A percentile compares a stretch with the other conserved stretches of the same genome.
These are phyloP conservation scores for Callipepla californica DNA, from an alignment of 2,113 vertebrate genomes.

Conservation along the genomic window DNA sequence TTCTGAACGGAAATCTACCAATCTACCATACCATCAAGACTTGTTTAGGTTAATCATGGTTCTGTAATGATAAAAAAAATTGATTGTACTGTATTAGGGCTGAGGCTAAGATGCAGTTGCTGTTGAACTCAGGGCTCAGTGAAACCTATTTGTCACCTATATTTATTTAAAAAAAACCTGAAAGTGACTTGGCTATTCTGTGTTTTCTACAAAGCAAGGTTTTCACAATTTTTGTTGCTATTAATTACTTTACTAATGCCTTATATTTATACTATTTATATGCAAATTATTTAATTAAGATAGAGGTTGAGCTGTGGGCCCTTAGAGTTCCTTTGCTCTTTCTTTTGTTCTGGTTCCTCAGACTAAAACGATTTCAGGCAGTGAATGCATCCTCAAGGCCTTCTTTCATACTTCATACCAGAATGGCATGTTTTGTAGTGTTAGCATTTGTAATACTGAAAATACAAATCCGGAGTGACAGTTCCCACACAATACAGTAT, in stretches of 20 bases:
- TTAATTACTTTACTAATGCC: background rate
- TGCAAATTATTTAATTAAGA: slow-evolving; percentile 11
- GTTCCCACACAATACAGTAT: background rate
- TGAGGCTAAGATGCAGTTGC: background rate
- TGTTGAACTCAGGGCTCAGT: background rate
- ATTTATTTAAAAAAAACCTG: background rate
- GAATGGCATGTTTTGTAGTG: background rate
- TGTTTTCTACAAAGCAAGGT: background rate
- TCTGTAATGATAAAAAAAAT: background rate
- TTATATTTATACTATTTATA: slow-evolving; percentile 2
- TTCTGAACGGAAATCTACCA: too few relatives aligned
- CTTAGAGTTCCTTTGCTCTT: background rate
- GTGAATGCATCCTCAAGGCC: background rate
- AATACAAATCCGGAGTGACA: background rate
- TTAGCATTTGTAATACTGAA: background rate
- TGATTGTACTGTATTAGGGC: background rate
- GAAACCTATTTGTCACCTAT: background rate
- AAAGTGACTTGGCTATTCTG: background rate
- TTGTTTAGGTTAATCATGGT: background rate
- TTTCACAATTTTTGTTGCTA: background rate
- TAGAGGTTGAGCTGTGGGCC: background rate
- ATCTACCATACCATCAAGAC: background rate
- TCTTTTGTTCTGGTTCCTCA: background rate
- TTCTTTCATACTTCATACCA: background rate
- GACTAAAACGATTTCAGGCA: background rate